Percentiles rank a stretch among this genome's conserved stretches.
These are phyloP conservation scores for Poeciliopsis turrubarensis DNA, from an alignment of 2,113 vertebrate genomes.

Conservation along the genomic window DNA sequence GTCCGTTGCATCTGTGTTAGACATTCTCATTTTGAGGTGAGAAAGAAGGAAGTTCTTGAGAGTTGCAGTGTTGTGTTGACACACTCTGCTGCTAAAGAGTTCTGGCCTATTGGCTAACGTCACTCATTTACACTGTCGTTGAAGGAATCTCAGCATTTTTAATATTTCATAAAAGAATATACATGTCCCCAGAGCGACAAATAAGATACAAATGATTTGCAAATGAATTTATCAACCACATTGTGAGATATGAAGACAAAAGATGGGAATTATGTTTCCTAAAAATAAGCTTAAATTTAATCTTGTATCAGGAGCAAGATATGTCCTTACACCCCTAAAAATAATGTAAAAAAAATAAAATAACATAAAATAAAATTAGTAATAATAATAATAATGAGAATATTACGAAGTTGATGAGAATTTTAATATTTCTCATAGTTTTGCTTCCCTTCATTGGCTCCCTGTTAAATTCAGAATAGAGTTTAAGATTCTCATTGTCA, in stretches of 20 bases:
- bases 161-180: not conserved
- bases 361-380: too few relatives aligned
- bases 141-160: not conserved
- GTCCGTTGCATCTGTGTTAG: not conserved
- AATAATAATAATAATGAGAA: too few relatives aligned
- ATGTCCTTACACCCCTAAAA: not conserved
- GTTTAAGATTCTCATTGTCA: too few relatives aligned
- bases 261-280: not conserved
- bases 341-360: not conserved
- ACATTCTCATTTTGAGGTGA: not conserved
- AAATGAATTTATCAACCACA: not conserved
- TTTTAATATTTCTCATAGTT: too few relatives aligned
- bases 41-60: not conserved
- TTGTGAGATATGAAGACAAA: not conserved
- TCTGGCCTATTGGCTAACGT: not conserved
- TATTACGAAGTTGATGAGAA: not conserved
- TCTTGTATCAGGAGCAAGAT: not conserved
- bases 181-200: not conserved
- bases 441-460: too few relatives aligned
- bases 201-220: not conserved
- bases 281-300: not conserved
- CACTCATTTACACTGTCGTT: not conserved
- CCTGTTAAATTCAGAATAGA: too few relatives aligned
- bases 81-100: not conserved
- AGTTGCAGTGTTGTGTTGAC: not conserved